Evolutionary conservation across 2,888 invertebrate species (phyloP).

Genomic region (Dastarcus helophoroides): DNA sequence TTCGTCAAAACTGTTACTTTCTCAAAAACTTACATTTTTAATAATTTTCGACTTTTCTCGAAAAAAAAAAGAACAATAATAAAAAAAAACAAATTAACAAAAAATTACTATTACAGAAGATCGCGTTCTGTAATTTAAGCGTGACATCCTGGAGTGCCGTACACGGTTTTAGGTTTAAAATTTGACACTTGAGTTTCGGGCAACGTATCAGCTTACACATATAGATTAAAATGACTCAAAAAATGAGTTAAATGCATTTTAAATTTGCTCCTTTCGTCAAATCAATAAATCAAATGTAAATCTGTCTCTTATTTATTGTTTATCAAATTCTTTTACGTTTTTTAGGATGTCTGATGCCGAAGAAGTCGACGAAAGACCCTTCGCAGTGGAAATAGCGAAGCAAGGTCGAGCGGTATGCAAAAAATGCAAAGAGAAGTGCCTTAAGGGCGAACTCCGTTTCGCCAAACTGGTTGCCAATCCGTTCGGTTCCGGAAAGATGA

Average conservation of each 20-base stretch:
- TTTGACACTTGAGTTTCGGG: not conserved
- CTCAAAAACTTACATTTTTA: too few relatives aligned
- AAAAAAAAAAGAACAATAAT: too few relatives aligned
- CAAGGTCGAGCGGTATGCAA: constrained; percentile 73
- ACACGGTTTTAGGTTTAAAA: not conserved
- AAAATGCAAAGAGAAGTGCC: constrained; percentile 72
- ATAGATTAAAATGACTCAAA: not conserved
- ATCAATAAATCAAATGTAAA: too few relatives aligned
- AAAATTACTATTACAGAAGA: too few relatives aligned
- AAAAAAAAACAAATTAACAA: too few relatives aligned
- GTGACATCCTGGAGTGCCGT: too few relatives aligned
- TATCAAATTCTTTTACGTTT: constrained; percentile 6
- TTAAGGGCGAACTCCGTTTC: constrained; percentile 58
- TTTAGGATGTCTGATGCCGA: constrained; percentile 32
- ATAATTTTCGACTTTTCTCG: too few relatives aligned
- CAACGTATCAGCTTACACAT: not conserved
- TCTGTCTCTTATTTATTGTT: too few relatives aligned
- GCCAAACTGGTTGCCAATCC: constrained; percentile 71
- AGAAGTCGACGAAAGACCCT: constrained; percentile 41
- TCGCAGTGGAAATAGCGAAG: constrained; percentile 69
- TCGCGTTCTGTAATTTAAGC: too few relatives aligned
- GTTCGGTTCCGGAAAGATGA: constrained; percentile 64
- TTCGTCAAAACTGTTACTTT: too few relatives aligned
- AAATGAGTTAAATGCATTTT: constrained; percentile 1
- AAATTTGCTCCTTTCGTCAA: too few relatives aligned